Base-by-base conservation (phyloP, 2,113 vertebrate genomes). In the Muntiacus muntjak region DNA sequence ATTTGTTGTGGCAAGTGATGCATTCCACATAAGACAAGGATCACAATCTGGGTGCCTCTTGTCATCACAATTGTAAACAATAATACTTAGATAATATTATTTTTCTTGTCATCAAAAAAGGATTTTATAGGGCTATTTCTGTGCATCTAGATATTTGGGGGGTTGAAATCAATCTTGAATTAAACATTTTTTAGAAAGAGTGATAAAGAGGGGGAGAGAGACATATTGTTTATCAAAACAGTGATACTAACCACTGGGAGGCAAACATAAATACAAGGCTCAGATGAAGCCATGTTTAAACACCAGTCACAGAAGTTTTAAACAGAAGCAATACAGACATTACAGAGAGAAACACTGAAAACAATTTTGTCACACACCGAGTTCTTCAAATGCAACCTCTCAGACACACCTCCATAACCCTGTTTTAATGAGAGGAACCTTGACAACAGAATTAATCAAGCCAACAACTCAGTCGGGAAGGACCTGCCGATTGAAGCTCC, bases 401-500 rank as follows among this genome's bases (percentile, higher is more conserved):
- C 81, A 12, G 2, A 30, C 43, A 13, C 9, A 26, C 30, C 52
- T 50, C 36, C 21, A 0, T 1, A 8, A 47, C 9, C 30, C 16
- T 30, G 3, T 16, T 45, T 33, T 23, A 57, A 40, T 4, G 15
- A 23, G 1, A 33, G 50, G 21, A 11, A 52, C 1, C 11, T 78
- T 13, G 7, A 11, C 64, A 8, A 10, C 3, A 55, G 54, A 64
- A 40, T 30, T 15, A 57, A 28, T 58, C 10, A 28, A 33, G 11
- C 19, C 87, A 6, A 16, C 2, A 43, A 10, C 30, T 52, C 67
- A 4, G 1, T 0, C 33, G 81, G 78, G 76, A n/a, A 26, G 28
- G 17, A 4, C 60, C 1, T 10, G 28, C 0, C 9, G 1, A 0
- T 1, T 6, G 71, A 40, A 85, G 57, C 12, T 12, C 40, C 57